A percentile compares a stretch with the other conserved stretches of the same genome.
These are phyloP conservation scores for Pandion haliaetus DNA, from an alignment of 2,113 vertebrate genomes.

Conservation along the genomic window DNA sequence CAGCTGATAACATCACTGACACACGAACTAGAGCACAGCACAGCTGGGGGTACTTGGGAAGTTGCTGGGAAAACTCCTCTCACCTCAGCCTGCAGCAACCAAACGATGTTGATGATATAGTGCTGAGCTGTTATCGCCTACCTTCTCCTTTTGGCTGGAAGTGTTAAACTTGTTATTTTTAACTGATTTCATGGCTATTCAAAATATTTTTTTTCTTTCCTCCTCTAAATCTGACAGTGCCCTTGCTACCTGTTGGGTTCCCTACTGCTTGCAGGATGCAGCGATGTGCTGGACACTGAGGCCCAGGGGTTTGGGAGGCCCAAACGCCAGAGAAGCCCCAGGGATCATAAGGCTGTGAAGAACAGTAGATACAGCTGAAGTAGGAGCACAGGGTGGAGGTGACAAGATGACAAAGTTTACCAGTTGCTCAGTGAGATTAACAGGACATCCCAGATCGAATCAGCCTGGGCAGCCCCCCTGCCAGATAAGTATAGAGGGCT, in stretches of 20 bases:
- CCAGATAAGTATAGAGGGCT: rapidly evolving
- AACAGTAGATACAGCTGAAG: not conserved
- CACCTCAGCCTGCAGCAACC: not conserved
- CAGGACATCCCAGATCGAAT: not conserved
- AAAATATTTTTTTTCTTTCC: not conserved
- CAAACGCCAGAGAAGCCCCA: not conserved
- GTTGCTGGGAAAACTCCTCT: not conserved
- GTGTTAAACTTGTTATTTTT: not conserved
- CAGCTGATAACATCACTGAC: not conserved
- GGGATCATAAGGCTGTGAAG: not conserved
- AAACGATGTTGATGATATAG: not conserved
- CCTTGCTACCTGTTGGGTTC: not conserved
- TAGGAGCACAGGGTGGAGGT: not conserved
- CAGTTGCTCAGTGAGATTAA: not conserved
- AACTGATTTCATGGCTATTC: not conserved
- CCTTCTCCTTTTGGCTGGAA: not conserved
- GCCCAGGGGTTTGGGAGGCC: not conserved
- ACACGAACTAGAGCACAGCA: not conserved
- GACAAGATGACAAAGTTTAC: not conserved
- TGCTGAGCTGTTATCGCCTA: not conserved
- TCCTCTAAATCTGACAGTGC: not conserved
- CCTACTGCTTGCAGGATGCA: not conserved
- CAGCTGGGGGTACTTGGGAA: not conserved
- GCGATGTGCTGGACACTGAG: rapidly evolving
- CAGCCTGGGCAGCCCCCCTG: not conserved